Evolutionary conservation across 2,888 invertebrate genomes (phyloP).

Genomic region (Poecilobothrus nobilitatus): DNA sequence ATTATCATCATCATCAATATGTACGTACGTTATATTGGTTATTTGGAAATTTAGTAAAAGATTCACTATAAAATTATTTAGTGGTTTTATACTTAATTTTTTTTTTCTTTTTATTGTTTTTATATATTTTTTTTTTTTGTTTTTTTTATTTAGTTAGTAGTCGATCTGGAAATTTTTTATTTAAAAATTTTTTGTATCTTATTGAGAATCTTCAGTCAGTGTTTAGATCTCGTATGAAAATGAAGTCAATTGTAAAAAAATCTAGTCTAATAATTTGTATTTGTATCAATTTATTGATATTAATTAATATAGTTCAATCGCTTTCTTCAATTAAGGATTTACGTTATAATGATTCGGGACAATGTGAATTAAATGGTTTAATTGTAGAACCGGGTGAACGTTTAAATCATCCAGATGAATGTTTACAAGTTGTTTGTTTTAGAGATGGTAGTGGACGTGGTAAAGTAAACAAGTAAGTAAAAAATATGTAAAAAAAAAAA

Average conservation of each 20-base stretch:
- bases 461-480: background rate
- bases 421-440: slow-evolving; percentile 4
- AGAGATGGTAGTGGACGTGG: background rate
- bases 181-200: background rate
- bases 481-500: background rate
- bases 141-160: background rate
- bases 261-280: background rate
- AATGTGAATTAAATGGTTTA: slow-evolving; percentile 6
- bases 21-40: background rate
- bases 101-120: background rate
- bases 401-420: background rate
- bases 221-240: slow-evolving; percentile 6
- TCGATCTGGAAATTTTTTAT: background rate
- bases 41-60: background rate
- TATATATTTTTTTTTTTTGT: background rate
- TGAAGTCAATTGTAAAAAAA: background rate
- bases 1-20: background rate
- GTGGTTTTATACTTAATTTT: background rate
- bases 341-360: background rate
- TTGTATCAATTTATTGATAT: background rate
- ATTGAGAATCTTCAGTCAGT: slow-evolving; percentile 2
- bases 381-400: background rate
- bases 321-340: background rate
- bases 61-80: background rate
- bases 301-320: background rate